Evolutionary conservation across 2,888 invertebrate species (phyloP).

Genomic region (Spicauda simplicius): DNA sequence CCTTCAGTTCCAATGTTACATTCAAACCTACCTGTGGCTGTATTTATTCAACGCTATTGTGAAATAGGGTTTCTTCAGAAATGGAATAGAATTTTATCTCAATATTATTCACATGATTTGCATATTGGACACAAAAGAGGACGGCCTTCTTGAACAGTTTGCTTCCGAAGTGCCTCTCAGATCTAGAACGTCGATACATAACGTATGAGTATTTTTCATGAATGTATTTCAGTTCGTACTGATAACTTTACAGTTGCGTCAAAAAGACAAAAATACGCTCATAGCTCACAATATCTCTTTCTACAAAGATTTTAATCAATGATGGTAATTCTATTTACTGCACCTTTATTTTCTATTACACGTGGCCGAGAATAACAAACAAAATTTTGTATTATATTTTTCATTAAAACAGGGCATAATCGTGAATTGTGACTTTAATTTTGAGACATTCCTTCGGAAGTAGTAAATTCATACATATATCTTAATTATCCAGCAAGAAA

Average conservation of each 20-base stretch:
- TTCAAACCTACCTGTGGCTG: conserved; percentile 39
- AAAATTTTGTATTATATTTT: too few relatives aligned
- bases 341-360: not conserved
- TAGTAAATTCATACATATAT: too few relatives aligned
- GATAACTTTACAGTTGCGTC: not conserved
- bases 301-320: too few relatives aligned
- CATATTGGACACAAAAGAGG: conserved; percentile 39
- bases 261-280: not conserved
- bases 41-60: conserved; percentile 38
- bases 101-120: conserved; percentile 41
- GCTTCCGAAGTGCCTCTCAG: conserved; percentile 27
- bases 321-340: too few relatives aligned
- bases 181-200: conserved; percentile 35
- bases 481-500: too few relatives aligned
- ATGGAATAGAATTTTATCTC: conserved; percentile 43
- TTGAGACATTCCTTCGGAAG: too few relatives aligned
- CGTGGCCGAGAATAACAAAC: not conserved
- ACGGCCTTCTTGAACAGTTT: conserved; percentile 30
- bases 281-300: not conserved
- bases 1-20: not conserved
- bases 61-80: conserved; percentile 38
- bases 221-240: not conserved
- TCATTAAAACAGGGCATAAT: too few relatives aligned
- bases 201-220: conserved; percentile 22
- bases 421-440: too few relatives aligned